Percentiles rank a stretch among this genome's conserved stretches.
Conservation (phyloP, 2,888 invertebrate species). For the Brachypalpus laphriformis region DNA sequence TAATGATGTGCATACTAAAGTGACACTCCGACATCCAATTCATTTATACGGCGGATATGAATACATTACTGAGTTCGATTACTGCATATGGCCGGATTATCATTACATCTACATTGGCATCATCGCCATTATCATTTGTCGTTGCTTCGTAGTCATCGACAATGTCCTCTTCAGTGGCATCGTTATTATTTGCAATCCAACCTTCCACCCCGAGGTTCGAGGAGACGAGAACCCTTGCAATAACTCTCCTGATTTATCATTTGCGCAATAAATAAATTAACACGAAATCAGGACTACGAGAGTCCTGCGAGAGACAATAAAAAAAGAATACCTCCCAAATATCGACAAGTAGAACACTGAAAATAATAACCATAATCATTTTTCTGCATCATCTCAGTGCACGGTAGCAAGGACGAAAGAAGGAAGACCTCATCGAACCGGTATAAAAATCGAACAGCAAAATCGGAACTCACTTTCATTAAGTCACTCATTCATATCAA, state of each 20-base stretch:
- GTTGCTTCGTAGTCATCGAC: constrained; percentile 10
- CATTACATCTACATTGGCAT: constrained; percentile 33
- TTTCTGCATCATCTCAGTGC: constrained; percentile 29
- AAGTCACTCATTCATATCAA: constrained; percentile 61
- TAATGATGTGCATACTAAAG: constrained; percentile 15
- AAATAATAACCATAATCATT: constrained; percentile 48
- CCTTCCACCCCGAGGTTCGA: background rate
- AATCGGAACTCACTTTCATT: constrained; percentile 41
- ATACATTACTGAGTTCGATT: constrained; percentile 46
- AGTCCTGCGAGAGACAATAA: constrained; percentile 3
- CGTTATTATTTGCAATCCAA: constrained; percentile 52
- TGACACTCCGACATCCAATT: constrained; percentile 21
- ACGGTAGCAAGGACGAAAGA: constrained; percentile 5
- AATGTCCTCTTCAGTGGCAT: constrained; percentile 51
- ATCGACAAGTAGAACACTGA: constrained; percentile 16
- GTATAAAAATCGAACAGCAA: constrained; percentile 7
- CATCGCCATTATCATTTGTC: constrained; percentile 45
- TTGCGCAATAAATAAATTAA: constrained; percentile 76
- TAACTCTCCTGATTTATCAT: constrained; percentile 78
- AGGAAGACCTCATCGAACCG: background rate
- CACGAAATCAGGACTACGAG: constrained; percentile 56
- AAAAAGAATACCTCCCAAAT: constrained; percentile 9
- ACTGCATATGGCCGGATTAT: constrained; percentile 38
- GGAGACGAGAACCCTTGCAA: background rate
- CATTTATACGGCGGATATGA: constrained; percentile 6